Evolutionary conservation across 2,888 invertebrate species (phyloP).

Genomic region (Mantis religiosa): DNA sequence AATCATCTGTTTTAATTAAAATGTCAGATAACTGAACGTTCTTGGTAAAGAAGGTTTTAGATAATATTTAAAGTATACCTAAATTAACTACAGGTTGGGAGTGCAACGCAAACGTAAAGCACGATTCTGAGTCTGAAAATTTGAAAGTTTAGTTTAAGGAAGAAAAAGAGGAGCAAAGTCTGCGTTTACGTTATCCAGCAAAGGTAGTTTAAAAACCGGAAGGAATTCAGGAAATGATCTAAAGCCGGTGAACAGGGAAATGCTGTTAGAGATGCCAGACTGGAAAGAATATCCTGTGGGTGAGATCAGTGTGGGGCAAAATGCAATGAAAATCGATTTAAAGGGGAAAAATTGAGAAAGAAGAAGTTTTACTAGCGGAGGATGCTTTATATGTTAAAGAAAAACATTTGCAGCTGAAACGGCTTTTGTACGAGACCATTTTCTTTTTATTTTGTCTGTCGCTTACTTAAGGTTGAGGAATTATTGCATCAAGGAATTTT

Average conservation of each 20-base stretch:
- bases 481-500: no score
- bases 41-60: no score
- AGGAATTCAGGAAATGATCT: neutral
- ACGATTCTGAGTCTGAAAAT: neutral
- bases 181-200: neutral
- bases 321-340: neutral
- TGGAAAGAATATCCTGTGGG: neutral
- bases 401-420: no score
- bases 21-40: no score
- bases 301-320: neutral
- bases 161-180: neutral
- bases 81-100: no score
- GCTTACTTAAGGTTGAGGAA: no score
- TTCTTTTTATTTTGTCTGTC: no score
- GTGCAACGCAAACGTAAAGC: no score
- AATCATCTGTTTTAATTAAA: no score
- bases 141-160: neutral
- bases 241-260: neutral
- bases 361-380: neutral
- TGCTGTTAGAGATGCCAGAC: neutral
- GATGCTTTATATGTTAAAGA: neutral
- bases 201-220: neutral
- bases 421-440: no score
- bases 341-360: neutral
- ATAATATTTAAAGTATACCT: no score